Conservation (phyloP, 2,888 invertebrate genomes). For the Brachypalpus laphriformis region DNA sequence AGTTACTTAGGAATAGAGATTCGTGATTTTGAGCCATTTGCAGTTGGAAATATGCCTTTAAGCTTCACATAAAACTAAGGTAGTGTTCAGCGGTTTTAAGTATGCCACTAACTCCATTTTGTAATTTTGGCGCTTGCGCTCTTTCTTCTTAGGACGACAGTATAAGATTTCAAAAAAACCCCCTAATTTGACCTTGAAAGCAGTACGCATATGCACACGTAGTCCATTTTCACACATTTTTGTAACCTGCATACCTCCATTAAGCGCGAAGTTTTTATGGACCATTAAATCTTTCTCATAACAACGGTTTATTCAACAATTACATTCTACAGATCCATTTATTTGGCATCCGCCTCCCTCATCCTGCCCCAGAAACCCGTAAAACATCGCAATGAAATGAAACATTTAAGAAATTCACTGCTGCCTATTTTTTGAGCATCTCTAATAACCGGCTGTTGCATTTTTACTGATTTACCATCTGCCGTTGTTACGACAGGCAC, state of each 20-base stretch:
- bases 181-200: no score
- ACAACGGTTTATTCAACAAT: background rate
- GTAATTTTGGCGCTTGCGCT: no score
- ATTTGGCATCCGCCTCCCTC: background rate
- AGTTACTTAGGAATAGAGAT: no score
- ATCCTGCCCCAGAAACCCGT: background rate
- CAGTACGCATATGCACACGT: no score
- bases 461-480: constrained; percentile 43
- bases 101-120: no score
- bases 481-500: background rate
- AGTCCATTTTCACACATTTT: no score
- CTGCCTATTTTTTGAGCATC: background rate
- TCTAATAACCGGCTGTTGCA: constrained; percentile 7
- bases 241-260: background rate
- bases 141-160: no score
- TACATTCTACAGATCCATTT: background rate
- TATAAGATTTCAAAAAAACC: no score
- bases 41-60: no score
- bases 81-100: no score
- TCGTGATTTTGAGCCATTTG: no score
- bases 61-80: no score
- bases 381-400: constrained; percentile 4
- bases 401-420: constrained; percentile 22
- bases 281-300: background rate
- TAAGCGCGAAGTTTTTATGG: background rate